Base-by-base conservation (phyloP, 1,140 invertebrate genomes). In the Pseudomyrmex gracilis region DNA sequence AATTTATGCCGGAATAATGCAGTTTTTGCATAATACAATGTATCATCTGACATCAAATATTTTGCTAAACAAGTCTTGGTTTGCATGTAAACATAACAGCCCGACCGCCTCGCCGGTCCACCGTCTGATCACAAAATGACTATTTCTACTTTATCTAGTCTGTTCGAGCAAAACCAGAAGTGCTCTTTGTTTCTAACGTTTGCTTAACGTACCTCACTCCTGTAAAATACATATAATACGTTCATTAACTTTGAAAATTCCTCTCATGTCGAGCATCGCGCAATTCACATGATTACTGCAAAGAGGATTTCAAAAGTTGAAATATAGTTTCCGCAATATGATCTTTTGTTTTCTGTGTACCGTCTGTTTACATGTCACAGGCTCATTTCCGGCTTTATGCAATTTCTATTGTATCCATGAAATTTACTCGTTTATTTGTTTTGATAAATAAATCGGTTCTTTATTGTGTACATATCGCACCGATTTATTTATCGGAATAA, bases 181-280 rank as follows among this genome's bases (percentile, higher is more conserved):
- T 20, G 43, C 49, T 84, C 51, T 84, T 71, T 47, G 51, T 58
- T 43, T 77, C 8, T 24, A 85, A 64, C 2, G 47, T 10, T 8
- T 15, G n/a, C 34, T 77, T 55, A 67, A 22, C 9, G 47, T 73
- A 45, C n/a, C 53, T 61, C 53, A 61, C 24, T 15, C 73, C n/a
- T 61, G 22, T 43, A 47, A 78, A 77, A 86, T 70, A 47, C 22
- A 49, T 43, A 47, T 71, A 71, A 86, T 70, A 47, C 22, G 47
- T 78, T 60, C 73, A 66, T 84, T 73, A 78, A 84, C 67, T 70
- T 70, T 43, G 53, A 66, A 63, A 84, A 64, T 66, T 53, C 34
- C 73, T 77, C 22, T 84, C 45, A 34, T 17, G 57, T 58, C 22
- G 64, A 20, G 4, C 8, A 22, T 77, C 2, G 13, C 43, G 10